Base-by-base conservation (phyloP, 2,797 vertebrate genomes). In the Enteromius mattozi region DNA sequence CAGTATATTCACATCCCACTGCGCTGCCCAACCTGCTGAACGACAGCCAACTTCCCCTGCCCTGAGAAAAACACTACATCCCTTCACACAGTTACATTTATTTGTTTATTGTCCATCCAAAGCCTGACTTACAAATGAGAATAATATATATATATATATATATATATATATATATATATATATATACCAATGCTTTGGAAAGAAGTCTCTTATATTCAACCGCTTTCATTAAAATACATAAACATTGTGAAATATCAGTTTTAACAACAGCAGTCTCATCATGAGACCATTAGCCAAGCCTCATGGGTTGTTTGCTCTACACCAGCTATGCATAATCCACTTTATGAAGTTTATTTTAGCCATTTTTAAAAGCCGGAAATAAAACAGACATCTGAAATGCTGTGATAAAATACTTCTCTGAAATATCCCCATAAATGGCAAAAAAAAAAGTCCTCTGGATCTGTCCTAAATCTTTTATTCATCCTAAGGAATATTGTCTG, bases 1-100 rank as follows among this genome's bases (percentile, higher is more conserved):
- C 63, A 65, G 63, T 65, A 51, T 56, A 86, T 84, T 84, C 75
- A 82, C 82, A 88, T 75, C 81, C 77, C 78, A 76, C 59, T 68
- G 70, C 21, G 35, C 79, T 71, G 70, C 70, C 71, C 63, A 84
- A 83, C 72, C 68, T 80, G 47, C 65, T 59, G 63, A 65, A 75
- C 82, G 72, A 85, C 49, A 35, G 65, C 42, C 49, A 61, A 65
- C 74, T 81, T 78, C 2, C 42, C 63, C 80, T 80, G 68, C 77
- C 19, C 30, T 45, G 33, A 76, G 63, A 24, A 71, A n/a, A 45
- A 49, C 45, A 47, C 24, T 14, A 49, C 24, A 19, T 30, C 9
- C 16, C 70, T 47, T 45, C 70, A 47, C 24, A 30, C 14, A 17
- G 16, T 47, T 47, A 2, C 17, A 21, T 30, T 30, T 9, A 47